Evolutionary conservation across 2,113 vertebrate genomes (phyloP), one percentile per base, ranked within the genome.

Genomic region (Telmatochromis bifrenatus): DNA sequence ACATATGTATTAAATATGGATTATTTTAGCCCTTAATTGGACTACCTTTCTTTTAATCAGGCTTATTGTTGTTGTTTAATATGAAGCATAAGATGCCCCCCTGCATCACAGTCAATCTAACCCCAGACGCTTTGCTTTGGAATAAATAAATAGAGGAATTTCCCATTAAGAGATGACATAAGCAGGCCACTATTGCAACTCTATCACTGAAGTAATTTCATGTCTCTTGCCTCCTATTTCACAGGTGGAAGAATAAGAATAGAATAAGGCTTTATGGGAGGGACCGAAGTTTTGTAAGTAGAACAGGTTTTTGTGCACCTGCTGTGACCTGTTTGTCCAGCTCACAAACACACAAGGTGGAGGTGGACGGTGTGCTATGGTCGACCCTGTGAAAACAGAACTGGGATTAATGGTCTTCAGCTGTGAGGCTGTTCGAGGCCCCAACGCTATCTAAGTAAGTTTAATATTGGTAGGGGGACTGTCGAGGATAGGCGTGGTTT

Each of bases 311-410:
- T 47, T 28, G 5, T 11, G 37, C 49, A 89, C 45, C 79, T 82
- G 89, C 35, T 28, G 4, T 9, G 81, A 89, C 88, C 86, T 87
- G 93, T 80, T 81, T 77, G 4, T 49, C 92, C 35, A 4, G 87
- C 79, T 88, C n/a, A 68, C 19, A 8, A 5, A 21, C 17, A 62
- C 45, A 51, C 11, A 23, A 1, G 12, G 23, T 7, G n/a, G 7
- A 26, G n/a, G 47, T 13, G 19, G 23, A 33, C 11, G 14, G 21
- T 39, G 12, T 26, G 1, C 26, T 6, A 7, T 13, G 60, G 60
- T 37, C 60, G 13, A 26, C 12, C 23, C 26, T 53, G 15, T 8
- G 23, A 39, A 31, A 15, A 31, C 82, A 33, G 8, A 51, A 35
- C 19, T 13, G 51, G n/a, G 15, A 60, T 73, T 37, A 47, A n/a